Evolutionary conservation across 2,888 invertebrate genomes (phyloP).

Genomic region (Troides helena): DNA sequence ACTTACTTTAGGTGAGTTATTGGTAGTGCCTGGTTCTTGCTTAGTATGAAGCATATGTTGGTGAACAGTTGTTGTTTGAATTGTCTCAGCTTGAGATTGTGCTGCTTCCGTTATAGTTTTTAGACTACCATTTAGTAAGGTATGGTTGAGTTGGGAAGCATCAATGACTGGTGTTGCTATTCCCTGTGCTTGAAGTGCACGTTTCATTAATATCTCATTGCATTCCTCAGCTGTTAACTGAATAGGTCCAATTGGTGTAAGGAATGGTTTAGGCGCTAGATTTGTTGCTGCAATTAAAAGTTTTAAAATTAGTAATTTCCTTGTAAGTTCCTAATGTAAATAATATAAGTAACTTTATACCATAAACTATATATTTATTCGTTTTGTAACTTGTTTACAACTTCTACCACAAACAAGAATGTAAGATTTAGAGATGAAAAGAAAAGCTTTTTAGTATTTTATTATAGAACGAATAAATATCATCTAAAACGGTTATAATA

Average conservation of each 20-base stretch:
- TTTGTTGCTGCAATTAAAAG: conserved; percentile 60
- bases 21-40: conserved; percentile 81
- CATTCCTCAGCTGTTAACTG: conserved; percentile 88
- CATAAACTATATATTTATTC: no score
- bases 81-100: conserved; percentile 59
- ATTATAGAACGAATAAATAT: no score
- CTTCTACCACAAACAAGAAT: no score
- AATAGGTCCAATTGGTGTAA: conserved; percentile 86
- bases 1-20: conserved; percentile 78
- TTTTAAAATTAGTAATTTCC: no score
- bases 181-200: conserved; percentile 84
- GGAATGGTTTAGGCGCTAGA: conserved; percentile 81
- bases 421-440: no score
- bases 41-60: conserved; percentile 78
- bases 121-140: conserved; percentile 66
- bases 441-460: no score
- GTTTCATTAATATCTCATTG: conserved; percentile 88
- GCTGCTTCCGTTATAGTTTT: conserved; percentile 68
- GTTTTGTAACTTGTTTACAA: no score
- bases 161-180: conserved; percentile 76
- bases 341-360: no score
- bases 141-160: conserved; percentile 70
- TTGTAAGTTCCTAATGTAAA: no score
- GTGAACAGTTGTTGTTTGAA: conserved; percentile 63
- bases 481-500: no score